These are phyloP conservation scores for Leptoclinus maculatus DNA, from an alignment of 2,797 vertebrate species.

Conservation along the genomic window DNA sequence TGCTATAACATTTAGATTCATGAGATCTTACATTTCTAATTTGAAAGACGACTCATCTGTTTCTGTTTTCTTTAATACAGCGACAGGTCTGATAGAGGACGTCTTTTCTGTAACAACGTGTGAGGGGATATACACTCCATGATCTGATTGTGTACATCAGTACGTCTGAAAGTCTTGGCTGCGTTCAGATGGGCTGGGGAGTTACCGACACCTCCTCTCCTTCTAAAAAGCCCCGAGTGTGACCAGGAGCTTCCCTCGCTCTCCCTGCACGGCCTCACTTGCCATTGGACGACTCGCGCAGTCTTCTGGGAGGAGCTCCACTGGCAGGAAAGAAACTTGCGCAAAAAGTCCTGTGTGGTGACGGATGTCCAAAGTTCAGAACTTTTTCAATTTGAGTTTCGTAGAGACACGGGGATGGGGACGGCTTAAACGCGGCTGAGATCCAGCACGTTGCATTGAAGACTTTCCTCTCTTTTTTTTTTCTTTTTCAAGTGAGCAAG, in stretches of 20 bases:
- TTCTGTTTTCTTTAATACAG: not conserved
- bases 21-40: not conserved
- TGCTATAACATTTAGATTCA: not conserved
- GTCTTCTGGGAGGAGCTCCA: conserved; percentile 85
- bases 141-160: conserved; percentile 55
- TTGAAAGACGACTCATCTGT: not conserved
- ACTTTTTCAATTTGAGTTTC: conserved; percentile 89
- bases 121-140: conserved; percentile 27
- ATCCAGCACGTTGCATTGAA: conserved; percentile 46
- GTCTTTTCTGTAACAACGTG: conserved; percentile 2
- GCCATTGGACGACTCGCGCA: conserved; percentile 85
- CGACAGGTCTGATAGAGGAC: not conserved
- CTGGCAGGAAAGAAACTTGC: conserved; percentile 89
- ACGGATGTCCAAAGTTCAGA: conserved; percentile 96
- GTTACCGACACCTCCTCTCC: conserved; percentile 80
- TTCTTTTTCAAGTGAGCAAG: conserved; percentile 8
- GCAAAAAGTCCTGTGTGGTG: conserved; percentile 94
- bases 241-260: conserved; percentile 61
- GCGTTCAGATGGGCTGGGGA: conserved; percentile 73
- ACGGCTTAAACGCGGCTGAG: conserved; percentile 67
- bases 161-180: conserved; percentile 70
- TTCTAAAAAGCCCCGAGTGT: conserved; percentile 72
- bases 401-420: conserved; percentile 77
- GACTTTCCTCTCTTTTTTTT: conserved; percentile 33
- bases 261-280: conserved; percentile 71